Evolutionary conservation across 2,888 invertebrate species (phyloP).

Genomic region (Diachrysia chrysitis): DNA sequence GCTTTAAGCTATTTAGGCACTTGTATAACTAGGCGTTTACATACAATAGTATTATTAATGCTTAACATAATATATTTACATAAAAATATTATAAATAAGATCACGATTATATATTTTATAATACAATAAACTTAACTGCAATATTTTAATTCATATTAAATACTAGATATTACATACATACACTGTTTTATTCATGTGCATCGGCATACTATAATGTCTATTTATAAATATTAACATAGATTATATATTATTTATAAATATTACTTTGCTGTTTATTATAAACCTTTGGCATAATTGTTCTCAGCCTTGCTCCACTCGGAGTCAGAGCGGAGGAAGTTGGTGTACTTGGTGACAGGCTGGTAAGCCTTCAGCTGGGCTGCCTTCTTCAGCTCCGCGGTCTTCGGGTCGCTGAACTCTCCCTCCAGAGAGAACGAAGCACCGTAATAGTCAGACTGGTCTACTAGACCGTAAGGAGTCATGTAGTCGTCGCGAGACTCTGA

Average conservation of each 20-base stretch:
- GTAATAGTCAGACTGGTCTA: constrained; percentile 87
- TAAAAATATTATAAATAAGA: not conserved
- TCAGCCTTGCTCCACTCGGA: constrained; percentile 68
- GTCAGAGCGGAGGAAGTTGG: constrained; percentile 71
- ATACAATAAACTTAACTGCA: constrained; percentile 1
- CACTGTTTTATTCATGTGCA: not conserved
- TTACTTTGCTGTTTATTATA: not conserved
- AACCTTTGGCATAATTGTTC: constrained; percentile 3
- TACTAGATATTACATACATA: not conserved
- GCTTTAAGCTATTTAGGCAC: not conserved
- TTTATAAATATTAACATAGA: not conserved
- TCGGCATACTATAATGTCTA: not conserved
- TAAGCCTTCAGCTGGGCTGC: constrained; percentile 81
- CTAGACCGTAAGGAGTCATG: constrained; percentile 88
- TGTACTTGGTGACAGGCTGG: constrained; percentile 69
- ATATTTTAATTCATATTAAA: not conserved
- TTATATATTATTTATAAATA: not conserved
- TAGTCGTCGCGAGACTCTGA: constrained; percentile 90
- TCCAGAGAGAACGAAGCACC: constrained; percentile 89
- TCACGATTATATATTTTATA: not conserved
- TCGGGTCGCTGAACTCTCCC: constrained; percentile 79
- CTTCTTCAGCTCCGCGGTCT: constrained; percentile 78
- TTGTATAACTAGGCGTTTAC: not conserved
- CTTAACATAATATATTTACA: not conserved
- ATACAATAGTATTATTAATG: not conserved